A percentile compares a stretch with the other conserved stretches of the same genome.
Evolutionary conservation across 2,113 vertebrate genomes (phyloP).

Genomic region (Gymnogyps californianus): DNA sequence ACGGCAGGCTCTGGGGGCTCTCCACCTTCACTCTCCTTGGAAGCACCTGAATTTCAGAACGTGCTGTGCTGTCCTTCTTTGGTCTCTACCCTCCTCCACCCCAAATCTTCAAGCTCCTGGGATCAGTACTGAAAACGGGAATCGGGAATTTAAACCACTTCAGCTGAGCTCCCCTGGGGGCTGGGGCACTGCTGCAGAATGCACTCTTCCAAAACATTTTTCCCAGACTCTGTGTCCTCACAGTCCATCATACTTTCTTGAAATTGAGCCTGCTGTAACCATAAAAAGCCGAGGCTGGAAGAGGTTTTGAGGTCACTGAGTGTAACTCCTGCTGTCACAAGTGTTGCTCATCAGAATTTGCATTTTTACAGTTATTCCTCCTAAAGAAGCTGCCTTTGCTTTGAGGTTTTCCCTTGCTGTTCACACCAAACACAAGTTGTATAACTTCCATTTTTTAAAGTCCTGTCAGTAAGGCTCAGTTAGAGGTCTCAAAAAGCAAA

Average conservation of each 20-base stretch:
- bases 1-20: rapidly evolving
- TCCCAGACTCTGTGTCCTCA: not conserved
- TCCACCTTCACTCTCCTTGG: not conserved
- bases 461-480: not conserved
- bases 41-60: not conserved
- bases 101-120: not conserved
- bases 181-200: not conserved
- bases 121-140: not conserved
- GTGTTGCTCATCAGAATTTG: not conserved
- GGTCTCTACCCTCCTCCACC: not conserved
- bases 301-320: not conserved
- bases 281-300: not conserved
- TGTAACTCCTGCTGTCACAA: not conserved
- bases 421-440: not conserved
- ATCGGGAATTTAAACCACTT: not conserved
- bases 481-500: not conserved
- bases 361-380: not conserved
- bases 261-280: not conserved
- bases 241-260: not conserved
- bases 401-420: not conserved
- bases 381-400: not conserved
- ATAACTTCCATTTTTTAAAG: not conserved
- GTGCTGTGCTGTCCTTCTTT: not conserved
- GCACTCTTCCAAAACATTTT: not conserved
- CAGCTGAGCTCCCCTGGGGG: not conserved